Base-by-base conservation (phyloP, 2,888 invertebrate genomes). In the Agrotis clavis region DNA sequence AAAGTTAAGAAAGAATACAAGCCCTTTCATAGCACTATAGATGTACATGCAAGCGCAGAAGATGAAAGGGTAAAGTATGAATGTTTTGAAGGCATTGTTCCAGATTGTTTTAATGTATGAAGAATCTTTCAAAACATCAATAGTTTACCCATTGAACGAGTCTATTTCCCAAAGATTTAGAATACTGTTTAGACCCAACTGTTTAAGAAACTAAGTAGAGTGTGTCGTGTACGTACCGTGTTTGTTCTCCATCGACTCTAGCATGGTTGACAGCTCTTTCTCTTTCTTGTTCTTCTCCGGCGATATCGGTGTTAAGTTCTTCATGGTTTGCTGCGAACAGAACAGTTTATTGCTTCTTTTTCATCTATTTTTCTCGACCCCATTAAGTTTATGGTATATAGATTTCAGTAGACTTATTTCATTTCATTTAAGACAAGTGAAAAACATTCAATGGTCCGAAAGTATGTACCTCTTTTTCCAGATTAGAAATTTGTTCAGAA, bases 401-500 rank as follows among this genome's bases (percentile, higher is more conserved):
- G 41, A 41, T 35, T 6, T 35, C 7, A 35, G 4, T 11, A 41
- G 9, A 35, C 7, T 35, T 1, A 7, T 7, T 35, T 7, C 7
- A 35, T n/a, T n/a, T n/a, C n/a, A 35, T 35, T 35, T 35, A 35
- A 35, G 18, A 35, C 30, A 14, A 35, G 19, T 60, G 13, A 13
- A 35, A 35, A 35, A 35, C 35, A 35, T 7, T 35, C 45, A 30
- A 54, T 14, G 50, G 51, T 18, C 71, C 9, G 25, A 11, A 0
- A 19, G 25, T 90, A n/a, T n/a, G n/a, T n/a, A 98, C 98, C 97
- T 98, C 98, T 93, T 98, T 98, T 89, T 98, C 98, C 83, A 98
- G 92, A 70, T 97, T 97, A 5, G 98, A 97, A 50, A 98, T 97
- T 89, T 98, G 98, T 89, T 98, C 98, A 18, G 97, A 97, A 14